A percentile compares a stretch with the other conserved stretches of the same genome.
Evolutionary conservation across 2,797 vertebrate species (phyloP).

Genomic region (Sebastes baramenuke): DNA sequence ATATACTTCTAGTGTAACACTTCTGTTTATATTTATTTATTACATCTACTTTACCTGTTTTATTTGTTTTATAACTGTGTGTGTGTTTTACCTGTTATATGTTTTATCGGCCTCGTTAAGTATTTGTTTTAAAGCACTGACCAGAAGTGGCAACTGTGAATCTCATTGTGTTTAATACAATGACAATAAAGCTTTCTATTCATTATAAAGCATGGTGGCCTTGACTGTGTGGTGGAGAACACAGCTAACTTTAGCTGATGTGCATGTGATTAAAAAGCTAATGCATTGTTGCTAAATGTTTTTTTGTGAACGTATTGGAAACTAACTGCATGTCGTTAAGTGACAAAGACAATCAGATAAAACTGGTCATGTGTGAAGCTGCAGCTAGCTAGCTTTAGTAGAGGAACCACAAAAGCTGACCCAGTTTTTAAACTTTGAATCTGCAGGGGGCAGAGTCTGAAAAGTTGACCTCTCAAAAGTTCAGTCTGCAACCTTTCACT

Average conservation of each 20-base stretch:
- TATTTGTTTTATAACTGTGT: no score
- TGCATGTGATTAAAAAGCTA: background rate
- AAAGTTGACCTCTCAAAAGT: slow-evolving; percentile 49
- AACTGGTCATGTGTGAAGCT: slow-evolving; percentile 67
- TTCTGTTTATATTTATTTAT: no score
- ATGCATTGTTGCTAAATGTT: background rate
- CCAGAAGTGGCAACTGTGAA: no score
- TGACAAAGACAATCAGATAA: slow-evolving; percentile 35
- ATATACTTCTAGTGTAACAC: no score
- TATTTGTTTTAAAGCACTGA: no score
- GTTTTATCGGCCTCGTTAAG: no score
- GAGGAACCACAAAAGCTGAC: slow-evolving; percentile 74
- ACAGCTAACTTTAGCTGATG: background rate
- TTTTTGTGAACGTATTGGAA: no score
- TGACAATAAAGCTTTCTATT: no score
- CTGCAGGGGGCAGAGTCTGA: slow-evolving; percentile 61
- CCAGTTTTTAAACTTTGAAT: slow-evolving; percentile 70
- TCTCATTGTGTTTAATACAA: no score
- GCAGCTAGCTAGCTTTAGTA: slow-evolving; percentile 15
- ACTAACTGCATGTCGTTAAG: slow-evolving; percentile 2
- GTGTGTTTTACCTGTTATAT: no score
- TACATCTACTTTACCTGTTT: no score
- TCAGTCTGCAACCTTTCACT: background rate
- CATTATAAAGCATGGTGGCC: background rate
- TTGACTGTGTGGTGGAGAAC: background rate